These are phyloP conservation scores for Podocnemis expansa DNA, from an alignment of 2,113 vertebrate species.

Conservation along the genomic window DNA sequence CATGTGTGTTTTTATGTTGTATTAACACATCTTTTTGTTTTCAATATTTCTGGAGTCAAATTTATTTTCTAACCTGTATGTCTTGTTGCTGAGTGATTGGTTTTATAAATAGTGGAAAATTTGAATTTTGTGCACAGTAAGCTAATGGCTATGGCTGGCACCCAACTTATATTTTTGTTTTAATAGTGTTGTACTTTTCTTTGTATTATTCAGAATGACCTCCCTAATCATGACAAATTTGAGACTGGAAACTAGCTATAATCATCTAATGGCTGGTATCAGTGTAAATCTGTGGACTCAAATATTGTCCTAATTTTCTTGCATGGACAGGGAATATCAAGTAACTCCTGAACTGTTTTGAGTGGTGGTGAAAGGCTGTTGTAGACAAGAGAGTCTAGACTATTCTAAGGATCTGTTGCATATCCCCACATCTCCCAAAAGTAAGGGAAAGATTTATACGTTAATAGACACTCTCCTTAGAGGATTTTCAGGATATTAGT, in stretches of 20 bases:
- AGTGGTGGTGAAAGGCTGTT: neutral
- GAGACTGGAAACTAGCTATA: neutral
- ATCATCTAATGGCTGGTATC: slow-evolving; percentile 8
- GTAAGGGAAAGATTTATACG: neutral
- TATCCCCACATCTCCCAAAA: slow-evolving; percentile 43
- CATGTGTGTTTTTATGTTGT: neutral
- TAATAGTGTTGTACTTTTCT: neutral
- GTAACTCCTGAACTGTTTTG: neutral
- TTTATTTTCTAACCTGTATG: neutral
- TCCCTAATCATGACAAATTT: slow-evolving; percentile 6
- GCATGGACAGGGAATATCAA: slow-evolving; percentile 27
- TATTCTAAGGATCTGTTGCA: slow-evolving; percentile 30
- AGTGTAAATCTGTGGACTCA: neutral
- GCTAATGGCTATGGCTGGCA: slow-evolving; percentile 13
- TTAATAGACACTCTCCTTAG: neutral
- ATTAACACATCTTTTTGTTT: neutral
- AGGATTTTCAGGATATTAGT: rapidly evolving
- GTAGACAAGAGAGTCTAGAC: slow-evolving; percentile 53
- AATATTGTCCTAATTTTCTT: slow-evolving; percentile 7
- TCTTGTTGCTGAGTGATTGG: neutral
- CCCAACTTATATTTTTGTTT: neutral
- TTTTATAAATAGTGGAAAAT: neutral
- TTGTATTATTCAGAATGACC: slow-evolving; percentile 35
- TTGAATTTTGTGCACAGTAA: slow-evolving; percentile 33
- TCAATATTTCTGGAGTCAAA: neutral